Evolutionary conservation across 2,888 invertebrate genomes (phyloP), one percentile per base, ranked within the genome.

Genomic region (Apamea epomidion): DNA sequence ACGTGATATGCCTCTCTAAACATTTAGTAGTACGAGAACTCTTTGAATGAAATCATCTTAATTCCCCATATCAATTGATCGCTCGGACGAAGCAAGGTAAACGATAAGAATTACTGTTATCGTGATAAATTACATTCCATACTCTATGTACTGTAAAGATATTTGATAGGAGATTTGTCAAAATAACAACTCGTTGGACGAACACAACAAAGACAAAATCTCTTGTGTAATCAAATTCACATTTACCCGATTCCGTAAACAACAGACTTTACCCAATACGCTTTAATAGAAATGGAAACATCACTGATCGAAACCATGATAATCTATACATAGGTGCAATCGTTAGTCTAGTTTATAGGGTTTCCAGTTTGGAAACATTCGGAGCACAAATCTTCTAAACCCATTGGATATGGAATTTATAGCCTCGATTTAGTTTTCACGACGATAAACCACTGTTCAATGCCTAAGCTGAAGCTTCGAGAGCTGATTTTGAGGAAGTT

Each of bases 371-470:
- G 90, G 89, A 90, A 92, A 92, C 91, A 91, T 91, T 92, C 84
- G 82, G 86, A 90, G 81, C 92, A 95, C 95, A 95, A 95, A 96
- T 95, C 91, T 91, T 91, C 90, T 88, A 89, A 93, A 92, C 88
- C 92, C 92, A 91, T 91, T 92, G 91, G 90, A 85, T 91, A 87
- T 88, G 86, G 85, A 92, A 95, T 95, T 95, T 95, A 95, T 93
- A 79, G 91, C 86, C 78, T 85, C 91, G 90, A 92, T 93, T 93
- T 92, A 91, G 91, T 92, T 94, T 93, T 92, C 91, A 88, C 86
- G 67, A 80, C 84, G 86, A 90, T 91, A 90, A 90, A 91, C 90
- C 81, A 76, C 86, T 87, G 85, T 86, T 85, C 88, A 86, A 87
- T 89, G 86, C 82, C 88, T 77, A 87, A 83, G 84, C 69, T 62